Conservation (phyloP, 2,113 vertebrate genomes). For the Acanthochromis polyacanthus region DNA sequence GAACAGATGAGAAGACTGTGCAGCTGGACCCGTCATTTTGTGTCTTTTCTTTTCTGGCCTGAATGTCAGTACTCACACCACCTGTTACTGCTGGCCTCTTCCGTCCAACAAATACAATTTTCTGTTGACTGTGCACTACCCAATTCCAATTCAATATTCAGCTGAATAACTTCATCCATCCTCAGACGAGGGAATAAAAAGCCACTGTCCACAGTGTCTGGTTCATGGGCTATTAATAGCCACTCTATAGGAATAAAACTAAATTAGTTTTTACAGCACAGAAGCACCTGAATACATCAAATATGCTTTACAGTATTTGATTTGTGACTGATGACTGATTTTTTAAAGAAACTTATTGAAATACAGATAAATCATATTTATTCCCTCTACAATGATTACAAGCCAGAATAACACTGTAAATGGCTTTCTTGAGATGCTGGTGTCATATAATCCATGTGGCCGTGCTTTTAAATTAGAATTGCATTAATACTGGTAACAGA, state of each 20-base stretch:
- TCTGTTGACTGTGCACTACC: constrained; percentile 46
- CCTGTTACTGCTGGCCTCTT: constrained; percentile 6
- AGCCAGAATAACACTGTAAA: background rate
- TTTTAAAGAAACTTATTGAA: background rate
- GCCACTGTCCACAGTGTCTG: background rate
- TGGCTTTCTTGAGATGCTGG: background rate
- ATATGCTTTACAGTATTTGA: background rate
- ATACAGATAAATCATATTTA: background rate
- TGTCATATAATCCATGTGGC: too few relatives aligned
- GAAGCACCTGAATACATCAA: background rate
- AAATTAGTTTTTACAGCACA: constrained; percentile 1
- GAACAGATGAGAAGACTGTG: constrained; percentile 35
- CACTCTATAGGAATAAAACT: constrained; percentile 14
- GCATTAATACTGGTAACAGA: background rate
- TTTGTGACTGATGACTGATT: background rate
- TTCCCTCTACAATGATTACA: background rate
- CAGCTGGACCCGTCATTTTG: constrained; percentile 29
- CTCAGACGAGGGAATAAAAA: constrained; percentile 3
- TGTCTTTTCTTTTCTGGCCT: constrained; percentile 12
- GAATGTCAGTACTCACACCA: constrained; percentile 37
- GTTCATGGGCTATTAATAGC: background rate
- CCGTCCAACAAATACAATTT: constrained; percentile 25
- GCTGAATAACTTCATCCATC: background rate
- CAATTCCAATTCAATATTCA: constrained; percentile 27
- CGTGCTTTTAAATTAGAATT: background rate